phyloP scores from a whole-genome alignment of 2,797 vertebrate species.

The Psittacula echo region DNA sequence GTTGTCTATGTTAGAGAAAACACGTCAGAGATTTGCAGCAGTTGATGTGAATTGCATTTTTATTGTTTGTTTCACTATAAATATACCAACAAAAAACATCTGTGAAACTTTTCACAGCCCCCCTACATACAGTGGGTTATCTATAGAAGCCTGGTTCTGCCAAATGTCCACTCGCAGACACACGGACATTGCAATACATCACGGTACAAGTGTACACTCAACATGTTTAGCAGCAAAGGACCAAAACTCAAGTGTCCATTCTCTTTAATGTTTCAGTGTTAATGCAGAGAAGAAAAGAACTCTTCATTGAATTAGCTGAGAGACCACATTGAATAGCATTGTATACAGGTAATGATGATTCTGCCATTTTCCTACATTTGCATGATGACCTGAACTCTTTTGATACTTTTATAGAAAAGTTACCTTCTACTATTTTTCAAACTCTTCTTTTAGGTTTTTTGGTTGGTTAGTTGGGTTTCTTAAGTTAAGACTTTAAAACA shows the following conservation, averaged over 20 bases:
- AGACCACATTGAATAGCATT: not conserved
- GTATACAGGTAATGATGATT: not conserved
- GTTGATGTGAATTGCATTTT: slow-evolving; percentile 29
- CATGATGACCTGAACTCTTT: not conserved
- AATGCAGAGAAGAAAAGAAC: not conserved
- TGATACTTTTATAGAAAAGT: not conserved
- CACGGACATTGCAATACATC: slow-evolving; percentile 29
- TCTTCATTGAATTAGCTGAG: not conserved
- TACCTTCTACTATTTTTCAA: not conserved
- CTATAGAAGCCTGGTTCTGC: slow-evolving; percentile 21
- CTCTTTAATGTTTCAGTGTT: not conserved
- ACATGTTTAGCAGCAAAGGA: not conserved
- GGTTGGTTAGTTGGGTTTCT: not conserved
- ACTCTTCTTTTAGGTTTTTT: not conserved
- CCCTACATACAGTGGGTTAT: not conserved
- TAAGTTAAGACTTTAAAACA: not conserved
- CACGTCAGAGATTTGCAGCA: slow-evolving; percentile 32
- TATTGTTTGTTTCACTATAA: not conserved
- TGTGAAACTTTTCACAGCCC: not conserved
- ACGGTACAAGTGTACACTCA: not conserved
- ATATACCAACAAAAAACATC: not conserved
- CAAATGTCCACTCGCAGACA: slow-evolving; percentile 21
- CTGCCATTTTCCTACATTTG: not conserved
- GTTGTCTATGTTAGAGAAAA: slow-evolving; percentile 42
- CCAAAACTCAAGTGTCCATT: not conserved